Base-by-base conservation (phyloP, 1,140 invertebrate species). In the Drosophila insularis region DNA sequence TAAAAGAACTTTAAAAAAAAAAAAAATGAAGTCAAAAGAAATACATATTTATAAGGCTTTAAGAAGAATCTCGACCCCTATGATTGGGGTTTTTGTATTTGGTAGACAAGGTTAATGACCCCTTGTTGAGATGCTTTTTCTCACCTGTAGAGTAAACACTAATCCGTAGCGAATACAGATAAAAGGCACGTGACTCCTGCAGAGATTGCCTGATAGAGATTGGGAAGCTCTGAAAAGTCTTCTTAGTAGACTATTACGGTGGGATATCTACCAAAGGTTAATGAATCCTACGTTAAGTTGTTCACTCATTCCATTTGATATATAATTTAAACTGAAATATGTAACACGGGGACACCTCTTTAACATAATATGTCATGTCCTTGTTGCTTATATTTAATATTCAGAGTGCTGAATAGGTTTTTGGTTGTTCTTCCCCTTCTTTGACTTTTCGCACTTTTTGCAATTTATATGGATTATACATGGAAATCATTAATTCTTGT, bases 401-500 rank as follows among this genome's bases (percentile, higher is more conserved):
- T 50, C 43, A 50, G 19, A 1, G 7, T 50, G 43, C 17, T n/a
- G 8, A 11, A 21, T 21, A 50, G 17, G 19, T 21, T 46, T 46
- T 21, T 19, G 8, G 43, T 8, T 46, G 13, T 56, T 39, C 21
- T 78, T 31, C 11, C 5, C 8, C 32, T 21, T 21, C 14, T 14
- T 1, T 13, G 7, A n/a, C 58, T 43, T 39, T 70, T 59, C 65
- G 67, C 50, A 27, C 43, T 43, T 58, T 63, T 60, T 60, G 55
- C 73, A 81, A 87, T 87, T 87, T 87, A 70, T 87, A 89, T 89
- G 73, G 82, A 89, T 87, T 87, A 89, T 74, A 89, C 70, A 87
- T 74, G 80, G 60, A 75, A 82, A 89, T 87, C 80, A 89, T 87
- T 87, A 87, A 89, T 87, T 84, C 77, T 87, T 87, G 82, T 86